Conservation (phyloP, 1,140 invertebrate genomes). For the Helicoverpa armigera region DNA sequence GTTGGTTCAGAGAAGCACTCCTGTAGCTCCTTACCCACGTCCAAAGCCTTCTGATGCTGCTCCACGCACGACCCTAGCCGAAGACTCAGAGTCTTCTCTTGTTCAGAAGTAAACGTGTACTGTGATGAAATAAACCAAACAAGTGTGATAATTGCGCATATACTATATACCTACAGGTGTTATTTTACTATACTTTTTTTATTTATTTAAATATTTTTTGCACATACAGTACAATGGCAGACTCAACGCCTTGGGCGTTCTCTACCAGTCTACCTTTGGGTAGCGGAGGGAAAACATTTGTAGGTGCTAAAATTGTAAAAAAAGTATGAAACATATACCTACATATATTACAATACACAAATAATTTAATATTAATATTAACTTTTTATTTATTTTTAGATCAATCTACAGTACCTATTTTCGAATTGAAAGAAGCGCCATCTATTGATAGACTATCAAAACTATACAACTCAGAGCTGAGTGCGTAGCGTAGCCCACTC, state of each 20-base stretch:
- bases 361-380: not conserved
- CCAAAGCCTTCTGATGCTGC: constrained; percentile 67
- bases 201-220: too few species aligned
- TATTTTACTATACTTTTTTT: too few species aligned
- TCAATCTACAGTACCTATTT: not conserved
- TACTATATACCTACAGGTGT: too few species aligned
- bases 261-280: too few species aligned
- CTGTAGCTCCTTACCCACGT: constrained; percentile 70
- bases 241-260: too few species aligned
- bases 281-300: too few species aligned
- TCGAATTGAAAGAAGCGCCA: not conserved
- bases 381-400: not conserved
- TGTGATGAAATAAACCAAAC: constrained; percentile 39
- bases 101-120: constrained; percentile 52
- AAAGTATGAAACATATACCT: too few species aligned
- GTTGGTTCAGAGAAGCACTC: constrained; percentile 78
- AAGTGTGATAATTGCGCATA: too few species aligned
- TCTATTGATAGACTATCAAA: not conserved
- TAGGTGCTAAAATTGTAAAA: too few species aligned
- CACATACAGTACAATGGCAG: too few species aligned
- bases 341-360: too few species aligned
- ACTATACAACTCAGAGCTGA: not conserved
- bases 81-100: constrained; percentile 44
- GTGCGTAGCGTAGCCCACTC: not conserved
- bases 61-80: constrained; percentile 59